Conservation (phyloP, 2,797 vertebrate genomes). For the Enteromius treurensis region DNA sequence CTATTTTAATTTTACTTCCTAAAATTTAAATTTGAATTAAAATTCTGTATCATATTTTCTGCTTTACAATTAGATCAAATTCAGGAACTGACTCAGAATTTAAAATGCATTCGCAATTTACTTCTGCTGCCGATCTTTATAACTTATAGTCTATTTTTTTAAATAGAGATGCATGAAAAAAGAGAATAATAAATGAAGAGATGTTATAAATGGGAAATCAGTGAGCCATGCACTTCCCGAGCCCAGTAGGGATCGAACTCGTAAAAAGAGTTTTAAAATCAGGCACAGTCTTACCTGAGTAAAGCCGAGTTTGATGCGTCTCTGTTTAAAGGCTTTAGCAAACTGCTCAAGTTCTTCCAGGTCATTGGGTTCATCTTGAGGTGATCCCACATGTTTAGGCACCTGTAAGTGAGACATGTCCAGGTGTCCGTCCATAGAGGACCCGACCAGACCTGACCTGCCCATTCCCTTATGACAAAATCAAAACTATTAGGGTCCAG, state of each 20-base stretch:
- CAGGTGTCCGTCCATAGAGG: constrained; percentile 89
- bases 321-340: constrained; percentile 97
- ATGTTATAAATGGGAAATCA: background rate
- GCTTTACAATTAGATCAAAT: background rate
- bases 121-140: background rate
- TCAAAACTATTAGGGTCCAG: background rate
- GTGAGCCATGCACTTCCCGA: no score
- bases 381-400: constrained; percentile 85
- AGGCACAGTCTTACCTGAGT: constrained; percentile 83
- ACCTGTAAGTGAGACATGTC: constrained; percentile 90
- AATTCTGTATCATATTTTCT: background rate
- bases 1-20: background rate
- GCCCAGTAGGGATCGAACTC: no score
- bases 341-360: constrained; percentile 97
- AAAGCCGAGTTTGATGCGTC: constrained; percentile 96
- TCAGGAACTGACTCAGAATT: background rate
- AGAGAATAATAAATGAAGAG: background rate
- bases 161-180: background rate
- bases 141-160: background rate
- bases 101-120: background rate
- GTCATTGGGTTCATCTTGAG: constrained; percentile 91
- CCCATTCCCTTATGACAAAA: constrained; percentile 80
- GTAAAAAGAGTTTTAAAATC: background rate
- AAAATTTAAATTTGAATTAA: background rate
- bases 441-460: constrained; percentile 85